Base-by-base conservation (phyloP, 1,140 invertebrate species). In the Ditylenchus dipsaci region DNA sequence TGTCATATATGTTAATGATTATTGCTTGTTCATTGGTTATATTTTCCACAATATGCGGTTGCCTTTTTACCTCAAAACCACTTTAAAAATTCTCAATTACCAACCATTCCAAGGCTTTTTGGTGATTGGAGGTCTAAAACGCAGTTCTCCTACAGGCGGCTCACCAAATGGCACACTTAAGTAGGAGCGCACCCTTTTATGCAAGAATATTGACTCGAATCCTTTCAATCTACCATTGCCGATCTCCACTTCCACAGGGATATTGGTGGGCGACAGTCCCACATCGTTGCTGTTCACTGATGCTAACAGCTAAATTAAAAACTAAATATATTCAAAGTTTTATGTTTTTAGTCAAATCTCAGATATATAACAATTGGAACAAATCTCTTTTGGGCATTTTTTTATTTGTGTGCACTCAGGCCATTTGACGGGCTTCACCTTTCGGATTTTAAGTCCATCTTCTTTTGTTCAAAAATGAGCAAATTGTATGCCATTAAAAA, bases 121-220 rank as follows among this genome's bases (percentile, higher is more conserved):
- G 23, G 60, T 58, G 13, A 42, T 30, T 15, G 80, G 80, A 26
- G 78, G 79, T 27, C 62, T 57, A 67, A 82, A 82, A 13, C 81
- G 62, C 5, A 76, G 47, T 43, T 81, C 71, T 3, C 78, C 81
- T 30, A 60, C 26, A 15, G 76, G 80, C 17, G 76, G 74, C 49
- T 82, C 78, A 29, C 79, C 79, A 66, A 82, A 81, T 26, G 81
- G 79, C 15, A 83, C 79, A 61, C 69, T 68, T 43, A 79, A 68
- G 49, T 78, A 81, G n/a, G 79, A 79, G 38, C 80, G 76, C 23
- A 81, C 80, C 62, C 74, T 61, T 47, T 67, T 76, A 42, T 79
- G 71, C 9, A 81, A 60, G 62, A 81, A 80, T 29, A 83, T 80
- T 15, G 78, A 76, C 53, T 83, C 80, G 59, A 63, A 58, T n/a